phyloP scores from a whole-genome alignment of 2,888 invertebrate genomes.

The Tetragnatha montana region DNA sequence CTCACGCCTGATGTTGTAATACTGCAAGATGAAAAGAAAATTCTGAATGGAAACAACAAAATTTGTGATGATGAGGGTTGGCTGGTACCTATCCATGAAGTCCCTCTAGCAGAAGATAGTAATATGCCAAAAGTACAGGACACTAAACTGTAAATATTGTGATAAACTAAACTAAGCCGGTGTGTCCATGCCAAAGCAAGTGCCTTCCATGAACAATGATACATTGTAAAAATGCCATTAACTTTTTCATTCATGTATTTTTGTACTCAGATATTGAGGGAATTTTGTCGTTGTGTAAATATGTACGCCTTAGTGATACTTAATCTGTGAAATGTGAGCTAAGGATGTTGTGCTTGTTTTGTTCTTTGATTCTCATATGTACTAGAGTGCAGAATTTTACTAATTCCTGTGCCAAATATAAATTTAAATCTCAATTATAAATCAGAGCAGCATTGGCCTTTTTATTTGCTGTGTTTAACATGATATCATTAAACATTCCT shows the following conservation, averaged over 20 bases:
- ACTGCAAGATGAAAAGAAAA: slow-evolving; percentile 58
- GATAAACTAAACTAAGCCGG: background rate
- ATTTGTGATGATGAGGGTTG: slow-evolving; percentile 66
- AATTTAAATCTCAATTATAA: no score
- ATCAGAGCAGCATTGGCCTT: no score
- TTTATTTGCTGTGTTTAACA: no score
- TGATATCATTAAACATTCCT: no score
- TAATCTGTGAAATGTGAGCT: slow-evolving; percentile 18
- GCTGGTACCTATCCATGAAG: slow-evolving; percentile 63
- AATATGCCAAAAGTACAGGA: slow-evolving; percentile 63
- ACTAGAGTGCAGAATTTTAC: no score
- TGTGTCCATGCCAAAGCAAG: slow-evolving; percentile 48
- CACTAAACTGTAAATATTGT: slow-evolving; percentile 54
- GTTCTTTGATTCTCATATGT: no score
- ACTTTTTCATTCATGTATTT: slow-evolving; percentile 27
- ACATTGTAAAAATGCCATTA: slow-evolving; percentile 48
- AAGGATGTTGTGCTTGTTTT: no score
- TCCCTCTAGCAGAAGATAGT: slow-evolving; percentile 63
- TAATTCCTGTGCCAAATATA: no score
- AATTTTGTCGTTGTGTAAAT: slow-evolving; percentile 9
- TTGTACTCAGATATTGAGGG: slow-evolving; percentile 9
- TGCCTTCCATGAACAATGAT: slow-evolving; percentile 34
- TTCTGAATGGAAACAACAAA: slow-evolving; percentile 47
- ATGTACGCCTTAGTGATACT: slow-evolving; percentile 35
- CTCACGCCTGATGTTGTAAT: slow-evolving; percentile 61